A percentile compares a stretch with the other conserved stretches of the same genome.
phyloP scores from a whole-genome alignment of 64 coral and sea anemone species.

The Montipora capricornis region DNA sequence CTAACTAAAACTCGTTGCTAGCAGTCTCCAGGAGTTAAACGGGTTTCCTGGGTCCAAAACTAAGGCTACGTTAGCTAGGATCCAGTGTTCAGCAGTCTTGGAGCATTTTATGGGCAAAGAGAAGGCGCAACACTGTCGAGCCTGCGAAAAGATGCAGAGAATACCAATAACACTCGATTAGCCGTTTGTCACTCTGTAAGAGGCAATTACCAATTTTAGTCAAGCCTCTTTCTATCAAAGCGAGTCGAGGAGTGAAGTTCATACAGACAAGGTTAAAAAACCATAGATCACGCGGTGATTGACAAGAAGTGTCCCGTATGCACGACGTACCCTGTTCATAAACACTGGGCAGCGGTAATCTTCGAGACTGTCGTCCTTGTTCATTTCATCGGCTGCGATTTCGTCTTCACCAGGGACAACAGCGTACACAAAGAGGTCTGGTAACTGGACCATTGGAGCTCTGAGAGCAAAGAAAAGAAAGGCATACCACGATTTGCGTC shows the following conservation, averaged over 20 bases:
- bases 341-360: slow-evolving; percentile 78
- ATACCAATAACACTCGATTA: background rate
- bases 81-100: slow-evolving; percentile 54
- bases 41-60: slow-evolving; percentile 70
- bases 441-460: slow-evolving; percentile 18
- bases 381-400: background rate
- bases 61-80: slow-evolving; percentile 63
- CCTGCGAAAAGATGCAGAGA: slow-evolving; percentile 15
- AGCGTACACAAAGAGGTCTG: slow-evolving; percentile 59
- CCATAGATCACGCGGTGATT: no score
- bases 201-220: background rate
- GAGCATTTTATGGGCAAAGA: slow-evolving; percentile 63
- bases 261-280: no score
- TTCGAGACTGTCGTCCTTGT: slow-evolving; percentile 14
- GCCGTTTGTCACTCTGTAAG: background rate
- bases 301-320: no score
- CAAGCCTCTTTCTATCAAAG: background rate
- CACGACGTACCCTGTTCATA: slow-evolving; percentile 60
- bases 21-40: slow-evolving; percentile 55
- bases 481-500: background rate
- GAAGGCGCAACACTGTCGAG: slow-evolving; percentile 63
- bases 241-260: background rate
- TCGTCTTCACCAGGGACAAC: slow-evolving; percentile 13
- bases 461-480: background rate
- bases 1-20: slow-evolving; percentile 20